Conservation (phyloP, 2,797 vertebrate species). For the Serranus cabrilla region DNA sequence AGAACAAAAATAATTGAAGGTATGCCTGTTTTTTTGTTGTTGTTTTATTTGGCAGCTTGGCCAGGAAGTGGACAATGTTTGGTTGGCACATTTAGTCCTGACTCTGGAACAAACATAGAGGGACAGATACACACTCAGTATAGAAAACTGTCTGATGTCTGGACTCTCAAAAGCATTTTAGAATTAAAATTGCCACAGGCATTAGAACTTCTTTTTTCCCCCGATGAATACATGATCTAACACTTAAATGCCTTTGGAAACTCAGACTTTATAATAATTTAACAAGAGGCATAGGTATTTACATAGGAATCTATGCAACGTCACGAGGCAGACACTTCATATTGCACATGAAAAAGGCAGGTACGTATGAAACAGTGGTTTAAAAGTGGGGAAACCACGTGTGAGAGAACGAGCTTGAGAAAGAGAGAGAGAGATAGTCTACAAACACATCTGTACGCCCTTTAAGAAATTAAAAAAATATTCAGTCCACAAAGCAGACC, state of each 20-base stretch:
- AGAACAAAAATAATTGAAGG: slow-evolving; percentile 45
- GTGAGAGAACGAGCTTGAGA: slow-evolving; percentile 37
- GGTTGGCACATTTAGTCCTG: slow-evolving; percentile 78
- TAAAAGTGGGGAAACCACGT: slow-evolving; percentile 47
- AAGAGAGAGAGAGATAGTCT: slow-evolving; percentile 40
- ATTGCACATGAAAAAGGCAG: slow-evolving; percentile 85
- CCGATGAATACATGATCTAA: slow-evolving; percentile 58
- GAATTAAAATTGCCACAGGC: slow-evolving; percentile 59
- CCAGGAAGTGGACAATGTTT: slow-evolving; percentile 72
- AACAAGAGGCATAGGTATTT: slow-evolving; percentile 82
- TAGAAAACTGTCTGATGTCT: slow-evolving; percentile 65
- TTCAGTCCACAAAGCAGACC: slow-evolving; percentile 51
- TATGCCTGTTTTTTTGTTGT: slow-evolving; percentile 35
- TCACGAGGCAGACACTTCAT: slow-evolving; percentile 80
- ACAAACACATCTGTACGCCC: slow-evolving; percentile 60
- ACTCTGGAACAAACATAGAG: slow-evolving; percentile 71
- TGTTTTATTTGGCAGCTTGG: slow-evolving; percentile 52
- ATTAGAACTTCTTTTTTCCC: slow-evolving; percentile 49
- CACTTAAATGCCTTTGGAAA: slow-evolving; percentile 70
- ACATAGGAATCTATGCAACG: slow-evolving; percentile 74
- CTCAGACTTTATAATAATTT: slow-evolving; percentile 76
- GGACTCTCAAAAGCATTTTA: slow-evolving; percentile 60
- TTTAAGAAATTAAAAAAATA: slow-evolving; percentile 67
- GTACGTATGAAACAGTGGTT: slow-evolving; percentile 72
- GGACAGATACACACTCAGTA: slow-evolving; percentile 70